These are phyloP conservation scores for Andrena haemorrhoa DNA, from an alignment of 2,888 invertebrate genomes.

Conservation along the genomic window DNA sequence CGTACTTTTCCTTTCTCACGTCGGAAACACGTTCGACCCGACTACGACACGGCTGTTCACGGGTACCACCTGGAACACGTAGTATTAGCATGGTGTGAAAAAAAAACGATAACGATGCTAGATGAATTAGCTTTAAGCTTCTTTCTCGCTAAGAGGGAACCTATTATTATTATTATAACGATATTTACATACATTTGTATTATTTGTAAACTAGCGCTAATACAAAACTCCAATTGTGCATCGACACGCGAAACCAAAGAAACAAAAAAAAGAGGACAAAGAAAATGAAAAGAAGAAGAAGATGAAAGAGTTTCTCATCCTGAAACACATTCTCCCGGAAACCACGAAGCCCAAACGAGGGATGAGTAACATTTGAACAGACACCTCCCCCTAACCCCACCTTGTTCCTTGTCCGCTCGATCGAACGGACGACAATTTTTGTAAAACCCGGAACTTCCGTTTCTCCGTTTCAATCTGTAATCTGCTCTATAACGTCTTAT, in stretches of 20 bases:
- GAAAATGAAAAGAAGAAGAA: neutral
- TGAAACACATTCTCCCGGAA: neutral
- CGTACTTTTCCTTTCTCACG: slow-evolving; percentile 6
- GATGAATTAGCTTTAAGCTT: slow-evolving; percentile 83
- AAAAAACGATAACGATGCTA: slow-evolving; percentile 80
- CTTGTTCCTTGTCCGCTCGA: slow-evolving; percentile 46
- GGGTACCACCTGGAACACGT: slow-evolving; percentile 74
- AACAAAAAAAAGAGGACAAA: neutral
- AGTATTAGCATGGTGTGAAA: slow-evolving; percentile 79
- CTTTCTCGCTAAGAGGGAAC: slow-evolving; percentile 80
- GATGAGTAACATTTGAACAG: slow-evolving; percentile 7
- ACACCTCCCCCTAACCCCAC: slow-evolving; percentile 16
- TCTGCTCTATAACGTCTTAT: slow-evolving; percentile 74
- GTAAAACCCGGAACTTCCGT: slow-evolving; percentile 53
- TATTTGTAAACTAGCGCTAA: slow-evolving; percentile 84
- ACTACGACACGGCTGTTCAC: slow-evolving; percentile 66
- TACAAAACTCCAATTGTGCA: slow-evolving; percentile 83
- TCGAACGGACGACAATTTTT: slow-evolving; percentile 26
- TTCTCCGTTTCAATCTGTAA: slow-evolving; percentile 73
- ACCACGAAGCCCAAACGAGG: slow-evolving; percentile 22
- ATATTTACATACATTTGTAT: slow-evolving; percentile 84
- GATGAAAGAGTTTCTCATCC: slow-evolving; percentile 4
- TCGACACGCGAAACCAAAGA: slow-evolving; percentile 74
- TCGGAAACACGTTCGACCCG: slow-evolving; percentile 38
- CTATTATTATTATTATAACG: slow-evolving; percentile 81